Conservation (phyloP, 2,797 vertebrate genomes). For the Brotula barbata region DNA sequence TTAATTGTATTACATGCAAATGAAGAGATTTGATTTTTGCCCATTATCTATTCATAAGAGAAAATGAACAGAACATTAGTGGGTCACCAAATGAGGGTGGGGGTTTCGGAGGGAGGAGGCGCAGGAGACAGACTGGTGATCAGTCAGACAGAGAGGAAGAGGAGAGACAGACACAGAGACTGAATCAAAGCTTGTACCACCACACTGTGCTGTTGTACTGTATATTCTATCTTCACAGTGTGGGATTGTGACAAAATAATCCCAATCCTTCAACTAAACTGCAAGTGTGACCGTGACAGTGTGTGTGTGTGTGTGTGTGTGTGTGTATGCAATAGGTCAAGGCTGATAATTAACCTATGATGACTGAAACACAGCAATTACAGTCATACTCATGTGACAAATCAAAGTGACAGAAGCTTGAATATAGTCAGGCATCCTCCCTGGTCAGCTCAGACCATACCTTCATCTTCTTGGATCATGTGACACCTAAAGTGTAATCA, state of each 20-base stretch:
- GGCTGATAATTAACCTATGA: conserved; percentile 69
- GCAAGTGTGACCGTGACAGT: neutral
- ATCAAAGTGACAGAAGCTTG: conserved; percentile 70
- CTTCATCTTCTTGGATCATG: conserved; percentile 14
- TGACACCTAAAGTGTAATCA: conserved; percentile 27
- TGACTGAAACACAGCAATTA: conserved; percentile 74
- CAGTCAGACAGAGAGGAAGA: conserved; percentile 19
- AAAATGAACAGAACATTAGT: conserved; percentile 94
- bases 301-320: conserved; percentile 22
- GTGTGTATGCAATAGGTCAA: conserved; percentile 47
- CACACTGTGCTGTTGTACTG: neutral
- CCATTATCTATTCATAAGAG: conserved; percentile 98
- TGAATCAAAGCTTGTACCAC: conserved; percentile 14
- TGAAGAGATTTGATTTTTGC: conserved; percentile 97
- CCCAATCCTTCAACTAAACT: conserved; percentile 3
- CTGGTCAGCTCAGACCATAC: conserved; percentile 29
- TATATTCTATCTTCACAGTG: conserved; percentile 15
- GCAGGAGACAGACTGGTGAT: conserved; percentile 30
- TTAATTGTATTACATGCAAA: conserved; percentile 99
- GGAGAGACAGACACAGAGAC: conserved; percentile 11
- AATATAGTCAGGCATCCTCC: conserved; percentile 32
- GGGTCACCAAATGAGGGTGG: conserved; percentile 80
- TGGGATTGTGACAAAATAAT: conserved; percentile 14
- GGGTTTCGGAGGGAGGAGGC: neutral
- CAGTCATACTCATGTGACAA: conserved; percentile 70